Evolutionary conservation across 2,888 invertebrate species (phyloP).

Genomic region (Tipula unca): DNA sequence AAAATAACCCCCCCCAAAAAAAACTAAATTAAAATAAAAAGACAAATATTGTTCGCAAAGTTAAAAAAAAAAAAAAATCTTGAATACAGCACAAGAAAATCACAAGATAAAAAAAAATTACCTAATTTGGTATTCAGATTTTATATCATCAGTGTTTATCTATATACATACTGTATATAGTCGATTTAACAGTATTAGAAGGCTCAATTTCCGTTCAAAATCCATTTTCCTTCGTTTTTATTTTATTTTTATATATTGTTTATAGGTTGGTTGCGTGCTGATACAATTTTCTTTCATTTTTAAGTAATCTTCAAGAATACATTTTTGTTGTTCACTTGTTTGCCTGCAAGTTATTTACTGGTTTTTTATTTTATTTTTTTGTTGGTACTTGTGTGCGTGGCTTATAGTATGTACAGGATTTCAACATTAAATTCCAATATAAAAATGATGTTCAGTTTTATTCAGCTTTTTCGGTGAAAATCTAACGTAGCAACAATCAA

Average conservation of each 20-base stretch:
- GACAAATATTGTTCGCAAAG: neutral
- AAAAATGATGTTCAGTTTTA: too few relatives aligned
- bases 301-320: neutral
- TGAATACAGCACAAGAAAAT: neutral
- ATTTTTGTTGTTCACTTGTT: neutral
- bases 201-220: constrained; percentile 18
- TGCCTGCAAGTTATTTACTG: neutral
- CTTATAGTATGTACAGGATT: too few relatives aligned
- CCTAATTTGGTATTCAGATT: constrained; percentile 16
- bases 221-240: neutral
- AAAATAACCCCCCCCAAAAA: neutral
- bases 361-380: too few relatives aligned
- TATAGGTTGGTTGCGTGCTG: neutral
- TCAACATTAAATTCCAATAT: too few relatives aligned
- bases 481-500: too few relatives aligned
- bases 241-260: neutral
- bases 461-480: too few relatives aligned
- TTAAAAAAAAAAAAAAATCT: neutral
- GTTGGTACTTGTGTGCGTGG: too few relatives aligned
- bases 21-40: neutral
- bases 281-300: neutral
- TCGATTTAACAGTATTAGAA: constrained; percentile 19
- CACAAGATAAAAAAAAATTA: neutral
- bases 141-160: constrained; percentile 18
- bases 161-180: too few relatives aligned